Conservation (phyloP, 2,797 vertebrate genomes). For the Gorsachius magnificus region DNA sequence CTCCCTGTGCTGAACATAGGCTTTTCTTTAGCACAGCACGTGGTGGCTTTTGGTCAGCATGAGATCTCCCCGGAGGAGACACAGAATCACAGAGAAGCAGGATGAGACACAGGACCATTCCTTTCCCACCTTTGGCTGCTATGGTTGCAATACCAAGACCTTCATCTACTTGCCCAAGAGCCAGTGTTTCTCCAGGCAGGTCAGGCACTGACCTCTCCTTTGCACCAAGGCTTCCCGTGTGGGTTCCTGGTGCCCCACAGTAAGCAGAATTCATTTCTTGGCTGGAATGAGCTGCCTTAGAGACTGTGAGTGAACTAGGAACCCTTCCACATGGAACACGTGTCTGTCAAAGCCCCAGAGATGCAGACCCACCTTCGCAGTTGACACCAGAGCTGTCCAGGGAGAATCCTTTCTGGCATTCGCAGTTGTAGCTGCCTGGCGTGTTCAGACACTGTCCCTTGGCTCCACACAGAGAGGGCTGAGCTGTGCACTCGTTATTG, state of each 20-base stretch:
- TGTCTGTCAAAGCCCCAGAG: background rate
- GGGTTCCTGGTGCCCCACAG: background rate
- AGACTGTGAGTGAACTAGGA: background rate
- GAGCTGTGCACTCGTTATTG: slow-evolving; percentile 82
- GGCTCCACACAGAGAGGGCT: slow-evolving; percentile 77
- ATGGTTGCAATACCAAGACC: background rate
- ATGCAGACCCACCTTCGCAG: slow-evolving; percentile 84
- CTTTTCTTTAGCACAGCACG: background rate
- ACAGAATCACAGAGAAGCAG: too few species aligned
- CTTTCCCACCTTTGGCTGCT: background rate
- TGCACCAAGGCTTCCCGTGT: background rate
- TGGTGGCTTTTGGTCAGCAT: background rate
- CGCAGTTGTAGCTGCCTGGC: slow-evolving; percentile 86
- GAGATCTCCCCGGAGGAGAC: background rate
- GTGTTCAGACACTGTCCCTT: slow-evolving; percentile 80
- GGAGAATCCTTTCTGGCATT: slow-evolving; percentile 90
- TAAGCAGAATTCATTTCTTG: background rate
- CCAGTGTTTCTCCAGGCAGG: background rate
- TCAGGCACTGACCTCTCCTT: background rate
- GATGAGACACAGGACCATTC: background rate
- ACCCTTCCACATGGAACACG: fast-evolving
- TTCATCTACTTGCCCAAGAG: background rate
- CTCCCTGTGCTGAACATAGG: background rate
- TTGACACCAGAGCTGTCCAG: slow-evolving; percentile 83
- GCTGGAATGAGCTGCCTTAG: background rate